A percentile compares a stretch with the other conserved stretches of the same genome.
Conservation (phyloP, 2,113 vertebrate species). For the Ibidorhyncha struthersii region DNA sequence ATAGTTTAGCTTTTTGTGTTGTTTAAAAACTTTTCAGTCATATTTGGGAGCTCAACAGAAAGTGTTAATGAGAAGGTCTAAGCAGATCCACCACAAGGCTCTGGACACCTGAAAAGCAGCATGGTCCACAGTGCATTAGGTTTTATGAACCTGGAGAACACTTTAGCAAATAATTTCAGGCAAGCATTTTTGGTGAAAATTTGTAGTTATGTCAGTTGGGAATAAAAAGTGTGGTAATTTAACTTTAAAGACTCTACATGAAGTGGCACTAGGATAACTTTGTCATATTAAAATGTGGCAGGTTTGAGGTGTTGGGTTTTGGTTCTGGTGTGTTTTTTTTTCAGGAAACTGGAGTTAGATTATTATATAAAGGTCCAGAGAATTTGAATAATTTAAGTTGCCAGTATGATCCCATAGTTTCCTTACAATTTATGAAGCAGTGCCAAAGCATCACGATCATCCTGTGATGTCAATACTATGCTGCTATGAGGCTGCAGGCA, state of each 20-base stretch:
- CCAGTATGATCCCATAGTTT: not conserved
- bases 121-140: not conserved
- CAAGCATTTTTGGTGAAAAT: not conserved
- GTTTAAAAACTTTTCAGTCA: not conserved
- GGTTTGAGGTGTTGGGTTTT: not conserved
- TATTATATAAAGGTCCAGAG: not conserved
- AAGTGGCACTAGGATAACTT: not conserved
- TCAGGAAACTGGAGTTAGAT: not conserved
- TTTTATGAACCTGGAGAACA: not conserved
- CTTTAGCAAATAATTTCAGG: not conserved
- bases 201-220: not conserved
- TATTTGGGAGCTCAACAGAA: not conserved
- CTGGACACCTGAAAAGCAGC: not conserved
- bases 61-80: not conserved
- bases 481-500: not conserved
- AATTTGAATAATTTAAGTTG: not conserved
- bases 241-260: not conserved
- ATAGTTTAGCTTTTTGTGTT: not conserved
- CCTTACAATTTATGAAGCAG: not conserved
- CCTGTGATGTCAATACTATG: not conserved
- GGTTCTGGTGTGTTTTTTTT: not conserved
- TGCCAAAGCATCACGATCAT: not conserved
- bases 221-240: not conserved
- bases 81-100: not conserved
- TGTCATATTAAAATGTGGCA: not conserved